A percentile compares a stretch with the other conserved stretches of the same genome.
phyloP scores from a whole-genome alignment of 2,888 invertebrate species.

The Philereme transversata region DNA sequence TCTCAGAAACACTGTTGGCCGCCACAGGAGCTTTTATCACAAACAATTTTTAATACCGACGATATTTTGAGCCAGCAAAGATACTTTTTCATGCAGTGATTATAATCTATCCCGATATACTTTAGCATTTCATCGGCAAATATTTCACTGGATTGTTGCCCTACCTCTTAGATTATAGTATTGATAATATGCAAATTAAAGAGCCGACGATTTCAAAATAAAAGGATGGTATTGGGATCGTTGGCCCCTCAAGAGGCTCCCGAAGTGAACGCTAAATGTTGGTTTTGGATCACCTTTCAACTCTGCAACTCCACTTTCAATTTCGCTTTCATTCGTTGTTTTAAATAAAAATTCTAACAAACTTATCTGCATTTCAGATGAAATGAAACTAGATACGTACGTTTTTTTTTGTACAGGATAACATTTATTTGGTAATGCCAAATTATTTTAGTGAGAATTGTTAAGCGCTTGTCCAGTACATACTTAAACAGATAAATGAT shows the following conservation, averaged over 20 bases:
- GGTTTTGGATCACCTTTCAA: no score
- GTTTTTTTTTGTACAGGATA: no score
- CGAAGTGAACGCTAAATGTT: no score
- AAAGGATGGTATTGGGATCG: constrained; percentile 70
- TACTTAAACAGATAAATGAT: no score
- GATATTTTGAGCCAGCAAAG: constrained; percentile 44
- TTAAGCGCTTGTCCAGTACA: no score
- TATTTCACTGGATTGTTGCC: constrained; percentile 74
- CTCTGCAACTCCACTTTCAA: no score
- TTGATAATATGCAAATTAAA: constrained; percentile 79
- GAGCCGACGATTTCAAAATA: constrained; percentile 71
- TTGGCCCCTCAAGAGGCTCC: constrained; percentile 52
- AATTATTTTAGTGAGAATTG: no score
- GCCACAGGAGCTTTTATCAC: constrained; percentile 10
- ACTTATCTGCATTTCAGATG: no score
- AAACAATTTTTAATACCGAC: constrained; percentile 24
- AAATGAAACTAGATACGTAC: no score
- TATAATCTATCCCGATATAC: constrained; percentile 57
- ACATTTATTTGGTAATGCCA: no score
- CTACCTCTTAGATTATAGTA: constrained; percentile 71
- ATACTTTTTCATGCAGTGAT: constrained; percentile 44
- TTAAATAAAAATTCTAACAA: no score
- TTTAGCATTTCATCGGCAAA: constrained; percentile 72
- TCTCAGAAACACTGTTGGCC: constrained; percentile 2
- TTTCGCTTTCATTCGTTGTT: no score